Conservation (phyloP, 2,888 invertebrate species). For the Apoderus coryli region DNA sequence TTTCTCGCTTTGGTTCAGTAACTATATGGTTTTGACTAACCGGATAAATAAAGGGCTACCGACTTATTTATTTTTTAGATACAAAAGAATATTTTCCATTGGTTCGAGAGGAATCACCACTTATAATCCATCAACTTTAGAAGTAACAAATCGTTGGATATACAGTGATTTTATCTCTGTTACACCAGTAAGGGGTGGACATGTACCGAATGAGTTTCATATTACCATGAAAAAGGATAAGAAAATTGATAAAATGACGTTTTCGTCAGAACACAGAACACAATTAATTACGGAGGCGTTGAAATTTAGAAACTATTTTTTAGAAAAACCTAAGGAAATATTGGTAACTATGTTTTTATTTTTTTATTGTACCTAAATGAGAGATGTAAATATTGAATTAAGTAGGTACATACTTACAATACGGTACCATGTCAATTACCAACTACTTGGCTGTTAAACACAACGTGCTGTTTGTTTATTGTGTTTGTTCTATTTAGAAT, state of each 20-base stretch:
- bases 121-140: conserved; percentile 82
- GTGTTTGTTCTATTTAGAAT: too few species aligned
- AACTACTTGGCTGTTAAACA: not conserved
- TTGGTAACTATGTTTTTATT: conserved; percentile 37
- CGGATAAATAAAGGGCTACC: too few species aligned
- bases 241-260: conserved; percentile 87
- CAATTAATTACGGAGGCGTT: conserved; percentile 86
- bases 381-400: too few species aligned
- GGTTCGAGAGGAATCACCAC: conserved; percentile 93
- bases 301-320: conserved; percentile 61
- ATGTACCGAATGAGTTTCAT: conserved; percentile 53
- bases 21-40: too few species aligned
- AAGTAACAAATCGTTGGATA: conserved; percentile 88
- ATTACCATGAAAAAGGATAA: conserved; percentile 79
- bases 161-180: conserved; percentile 32
- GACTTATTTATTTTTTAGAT: conserved; percentile 45
- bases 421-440: too few species aligned
- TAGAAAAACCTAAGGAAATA: conserved; percentile 65
- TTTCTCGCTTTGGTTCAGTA: too few species aligned
- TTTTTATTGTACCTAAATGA: not conserved
- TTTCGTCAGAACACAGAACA: conserved; percentile 89
- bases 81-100: conserved; percentile 93
- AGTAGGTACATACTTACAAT: too few species aligned
- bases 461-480: not conserved
- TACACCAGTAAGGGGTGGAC: conserved; percentile 33